Evolutionary conservation across 2,888 invertebrate genomes (phyloP), one percentile per base, ranked within the genome.

Genomic region (Octodonta nipae): DNA sequence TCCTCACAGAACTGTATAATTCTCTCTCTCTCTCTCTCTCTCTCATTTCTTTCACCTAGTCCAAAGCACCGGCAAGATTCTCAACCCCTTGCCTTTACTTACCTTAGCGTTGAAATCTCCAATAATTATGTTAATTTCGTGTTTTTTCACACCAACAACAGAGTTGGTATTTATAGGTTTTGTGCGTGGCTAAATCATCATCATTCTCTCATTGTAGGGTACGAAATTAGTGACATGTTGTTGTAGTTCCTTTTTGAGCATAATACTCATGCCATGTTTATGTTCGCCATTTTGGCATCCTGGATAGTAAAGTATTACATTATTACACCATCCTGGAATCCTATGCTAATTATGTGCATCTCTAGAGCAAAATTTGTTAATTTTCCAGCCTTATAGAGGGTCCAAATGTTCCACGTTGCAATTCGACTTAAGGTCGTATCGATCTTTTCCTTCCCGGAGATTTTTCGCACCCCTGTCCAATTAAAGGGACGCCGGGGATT

Each of bases 401-500:
- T 26, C 10, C 11, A 10, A 26, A 26, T 26, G 26, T 26, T 26
- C 6, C 11, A n/a, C 26, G 26, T 26, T 26, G 26, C 26, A n/a
- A 26, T 26, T 26, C 26, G 26, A 26, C 13, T 26, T 10, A 26
- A 26, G n/a, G 26, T 26, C 26, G 12, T 11, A 26, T n/a, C 10
- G 14, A 15, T 29, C 14, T 29, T 15, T 29, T 29, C 13, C 11
- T 16, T 8, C 29, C 15, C 29, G 5, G 16, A 15, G 29, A 29
- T 29, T 29, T 16, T 29, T 29, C 29, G 29, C 29, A 29, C 29
- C 15, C 7, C 13, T 14, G 15, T 16, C 11, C 29, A n/a, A 10
- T 29, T 29, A 11, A 15, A n/a, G 15, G 20, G 15, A 29, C 29
- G 29, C 29, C 29, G 16, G 29, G 20, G 5, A 29, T 16, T 29